Conservation (phyloP, 1,140 invertebrate species). For the Acromyrmex echinatior region DNA sequence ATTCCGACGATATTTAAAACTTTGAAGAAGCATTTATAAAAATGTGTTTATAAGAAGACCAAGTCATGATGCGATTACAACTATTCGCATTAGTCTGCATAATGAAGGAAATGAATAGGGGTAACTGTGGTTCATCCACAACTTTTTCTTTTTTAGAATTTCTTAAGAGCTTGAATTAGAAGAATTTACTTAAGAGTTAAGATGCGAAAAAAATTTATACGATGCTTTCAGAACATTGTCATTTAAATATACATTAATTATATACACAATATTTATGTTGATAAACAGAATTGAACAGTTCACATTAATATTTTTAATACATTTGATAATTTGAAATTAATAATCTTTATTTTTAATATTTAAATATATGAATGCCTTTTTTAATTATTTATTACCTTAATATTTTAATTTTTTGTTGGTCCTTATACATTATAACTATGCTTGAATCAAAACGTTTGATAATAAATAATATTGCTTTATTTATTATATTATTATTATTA, state of each 20-base stretch:
- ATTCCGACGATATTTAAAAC: not conserved
- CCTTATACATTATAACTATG: too few relatives aligned
- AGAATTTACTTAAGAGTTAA: constrained; percentile 7
- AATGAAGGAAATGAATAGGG: constrained; percentile 43
- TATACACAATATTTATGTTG: not conserved
- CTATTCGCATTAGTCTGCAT: constrained; percentile 38
- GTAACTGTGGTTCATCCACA: not conserved
- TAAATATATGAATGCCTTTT: not conserved
- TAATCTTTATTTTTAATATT: not conserved
- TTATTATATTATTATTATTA: too few relatives aligned
- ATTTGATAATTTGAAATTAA: not conserved
- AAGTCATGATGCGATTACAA: constrained; percentile 31
- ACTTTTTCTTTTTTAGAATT: constrained; percentile 15
- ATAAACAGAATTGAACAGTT: not conserved
- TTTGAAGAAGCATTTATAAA: constrained; percentile 8
- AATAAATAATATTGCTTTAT: too few relatives aligned
- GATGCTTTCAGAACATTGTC: not conserved
- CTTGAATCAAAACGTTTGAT: too few relatives aligned
- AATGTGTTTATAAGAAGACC: constrained; percentile 19
- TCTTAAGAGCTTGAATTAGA: constrained; percentile 4
- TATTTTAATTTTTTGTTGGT: not conserved
- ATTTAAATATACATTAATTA: not conserved
- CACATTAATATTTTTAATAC: not conserved
- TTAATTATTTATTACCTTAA: not conserved
- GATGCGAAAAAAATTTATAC: not conserved